phyloP scores from a whole-genome alignment of 2,113 vertebrate species.

The Prionailurus bengalensis region DNA sequence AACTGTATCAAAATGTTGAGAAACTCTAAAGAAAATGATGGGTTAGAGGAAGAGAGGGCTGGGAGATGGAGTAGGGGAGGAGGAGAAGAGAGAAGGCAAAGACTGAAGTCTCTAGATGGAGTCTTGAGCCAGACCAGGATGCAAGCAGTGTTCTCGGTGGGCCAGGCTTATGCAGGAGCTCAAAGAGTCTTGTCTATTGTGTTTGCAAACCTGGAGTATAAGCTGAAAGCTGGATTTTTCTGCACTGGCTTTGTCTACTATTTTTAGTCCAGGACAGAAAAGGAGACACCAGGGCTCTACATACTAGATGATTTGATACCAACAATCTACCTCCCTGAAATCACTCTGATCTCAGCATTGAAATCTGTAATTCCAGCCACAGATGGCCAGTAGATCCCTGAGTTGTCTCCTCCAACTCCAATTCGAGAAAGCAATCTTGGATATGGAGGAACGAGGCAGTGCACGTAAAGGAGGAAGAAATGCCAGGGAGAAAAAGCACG shows the following conservation, averaged over 20 bases:
- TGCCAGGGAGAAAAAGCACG: not conserved
- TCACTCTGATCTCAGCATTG: not conserved
- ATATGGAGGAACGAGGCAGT: not conserved
- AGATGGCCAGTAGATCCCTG: not conserved
- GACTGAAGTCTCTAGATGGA: not conserved
- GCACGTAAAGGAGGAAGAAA: not conserved
- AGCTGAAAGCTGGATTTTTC: not conserved
- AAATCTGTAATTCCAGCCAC: not conserved
- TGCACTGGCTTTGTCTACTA: not conserved
- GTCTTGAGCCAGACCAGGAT: not conserved
- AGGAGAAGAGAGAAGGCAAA: not conserved
- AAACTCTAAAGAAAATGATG: conserved; percentile 15
- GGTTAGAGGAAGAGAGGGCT: not conserved
- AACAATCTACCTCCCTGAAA: not conserved
- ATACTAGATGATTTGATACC: not conserved
- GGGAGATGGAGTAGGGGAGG: not conserved
- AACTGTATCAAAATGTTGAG: not conserved
- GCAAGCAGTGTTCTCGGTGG: not conserved
- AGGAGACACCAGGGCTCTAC: not conserved
- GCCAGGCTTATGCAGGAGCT: not conserved
- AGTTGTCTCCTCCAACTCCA: not conserved
- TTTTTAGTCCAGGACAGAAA: not conserved
- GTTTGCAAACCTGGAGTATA: not conserved
- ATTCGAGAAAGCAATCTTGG: not conserved
- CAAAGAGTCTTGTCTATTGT: not conserved